Conservation (phyloP, 23 tunicate genomes). For the Botrylloides violaceus region DNA sequence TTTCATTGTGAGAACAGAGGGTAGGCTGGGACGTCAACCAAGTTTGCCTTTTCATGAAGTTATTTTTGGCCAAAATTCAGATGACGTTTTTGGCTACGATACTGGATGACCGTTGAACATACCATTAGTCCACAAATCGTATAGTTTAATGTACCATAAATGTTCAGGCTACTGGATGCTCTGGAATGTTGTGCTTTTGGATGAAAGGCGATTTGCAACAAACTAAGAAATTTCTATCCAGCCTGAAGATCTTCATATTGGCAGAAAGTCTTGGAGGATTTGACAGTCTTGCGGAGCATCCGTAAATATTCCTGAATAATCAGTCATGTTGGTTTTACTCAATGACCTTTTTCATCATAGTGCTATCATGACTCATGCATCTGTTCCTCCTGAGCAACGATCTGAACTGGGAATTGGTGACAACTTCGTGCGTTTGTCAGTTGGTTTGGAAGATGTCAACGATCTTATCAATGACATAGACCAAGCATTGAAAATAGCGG, state of each 20-base stretch:
- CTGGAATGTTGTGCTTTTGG: slow-evolving; percentile 96
- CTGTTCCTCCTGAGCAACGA: slow-evolving; percentile 82
- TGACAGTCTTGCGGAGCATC: slow-evolving; percentile 97
- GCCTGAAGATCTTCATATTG: slow-evolving; percentile 72
- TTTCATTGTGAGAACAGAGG: too few relatives aligned
- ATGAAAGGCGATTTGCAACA: slow-evolving; percentile 61
- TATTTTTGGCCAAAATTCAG: too few relatives aligned
- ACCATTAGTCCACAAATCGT: too few relatives aligned
- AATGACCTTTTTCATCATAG: slow-evolving; percentile 31
- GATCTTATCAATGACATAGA: slow-evolving; percentile 77
- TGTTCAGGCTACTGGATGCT: slow-evolving; percentile 86
- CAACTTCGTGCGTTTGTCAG: slow-evolving; percentile 89
- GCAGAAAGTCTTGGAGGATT: slow-evolving; percentile 98
- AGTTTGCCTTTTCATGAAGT: too few relatives aligned
- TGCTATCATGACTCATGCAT: slow-evolving; percentile 96
- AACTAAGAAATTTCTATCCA: slow-evolving; percentile 42
- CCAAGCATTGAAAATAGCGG: slow-evolving; percentile 82
- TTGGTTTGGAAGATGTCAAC: slow-evolving; percentile 85
- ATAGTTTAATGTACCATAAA: too few relatives aligned
- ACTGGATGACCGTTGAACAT: too few relatives aligned
- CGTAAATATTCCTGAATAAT: slow-evolving; percentile 70
- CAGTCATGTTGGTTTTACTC: neutral
- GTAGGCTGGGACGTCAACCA: too few relatives aligned
- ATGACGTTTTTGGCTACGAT: too few relatives aligned
- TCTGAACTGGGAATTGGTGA: slow-evolving; percentile 70